phyloP scores from a whole-genome alignment of 2,888 invertebrate species.

The Drosophila yooni region DNA sequence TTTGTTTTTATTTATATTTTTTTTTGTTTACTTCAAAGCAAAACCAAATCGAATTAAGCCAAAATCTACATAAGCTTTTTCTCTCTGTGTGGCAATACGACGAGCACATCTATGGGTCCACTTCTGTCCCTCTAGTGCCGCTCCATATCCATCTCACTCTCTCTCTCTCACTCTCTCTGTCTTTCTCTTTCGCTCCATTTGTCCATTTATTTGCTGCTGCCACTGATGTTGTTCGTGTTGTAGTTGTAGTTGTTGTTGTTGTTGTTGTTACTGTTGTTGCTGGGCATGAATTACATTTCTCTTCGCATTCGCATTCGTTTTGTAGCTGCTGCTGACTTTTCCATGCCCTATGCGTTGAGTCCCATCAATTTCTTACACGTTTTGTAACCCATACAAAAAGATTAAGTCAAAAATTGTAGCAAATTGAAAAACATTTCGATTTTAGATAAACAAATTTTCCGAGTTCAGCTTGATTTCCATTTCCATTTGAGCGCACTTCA shows the following conservation, averaged over 20 bases:
- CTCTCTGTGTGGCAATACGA: conserved; percentile 56
- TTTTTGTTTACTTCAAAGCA: conserved; percentile 49
- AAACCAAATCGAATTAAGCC: conserved; percentile 76
- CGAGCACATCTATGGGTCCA: conserved; percentile 32
- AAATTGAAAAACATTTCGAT: not conserved
- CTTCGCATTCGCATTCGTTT: conserved; percentile 78
- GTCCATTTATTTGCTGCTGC: conserved; percentile 52
- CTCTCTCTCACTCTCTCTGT: not conserved
- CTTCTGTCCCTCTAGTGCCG: conserved; percentile 10
- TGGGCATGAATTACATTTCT: conserved; percentile 81
- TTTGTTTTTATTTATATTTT: conserved; percentile 49
- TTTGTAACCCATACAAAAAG: not conserved
- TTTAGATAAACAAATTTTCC: rapidly evolving
- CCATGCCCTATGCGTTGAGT: conserved; percentile 2
- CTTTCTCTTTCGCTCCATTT: conserved; percentile 47
- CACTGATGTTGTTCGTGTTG: conserved; percentile 18
- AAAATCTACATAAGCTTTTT: conserved; percentile 78
- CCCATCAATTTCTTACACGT: not conserved
- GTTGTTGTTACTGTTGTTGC: conserved; percentile 49
- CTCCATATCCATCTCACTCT: not conserved
- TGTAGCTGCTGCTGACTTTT: conserved; percentile 55
- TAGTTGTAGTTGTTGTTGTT: conserved; percentile 23
- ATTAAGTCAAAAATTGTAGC: not conserved
- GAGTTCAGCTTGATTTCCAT: not conserved
- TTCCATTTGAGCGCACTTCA: not conserved